A percentile compares a stretch with the other conserved stretches of the same genome.
Conservation (phyloP, 2,113 vertebrate species). For the Aix galericulata region DNA sequence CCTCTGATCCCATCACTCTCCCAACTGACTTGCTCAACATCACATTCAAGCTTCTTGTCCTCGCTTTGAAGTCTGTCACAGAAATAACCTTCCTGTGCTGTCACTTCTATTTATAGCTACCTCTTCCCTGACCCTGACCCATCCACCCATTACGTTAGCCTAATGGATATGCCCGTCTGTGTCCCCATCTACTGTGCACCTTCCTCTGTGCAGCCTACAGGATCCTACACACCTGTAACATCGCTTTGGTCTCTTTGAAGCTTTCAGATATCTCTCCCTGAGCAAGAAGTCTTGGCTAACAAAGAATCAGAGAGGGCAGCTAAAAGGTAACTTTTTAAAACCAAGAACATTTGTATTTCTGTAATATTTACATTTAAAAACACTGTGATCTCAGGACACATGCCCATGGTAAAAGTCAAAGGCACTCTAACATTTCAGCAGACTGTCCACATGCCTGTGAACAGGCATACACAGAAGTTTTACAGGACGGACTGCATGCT, state of each 20-base stretch:
- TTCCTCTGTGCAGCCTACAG: neutral
- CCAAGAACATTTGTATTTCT: neutral
- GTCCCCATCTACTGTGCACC: neutral
- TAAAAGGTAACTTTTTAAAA: neutral
- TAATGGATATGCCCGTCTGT: neutral
- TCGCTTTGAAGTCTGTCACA: neutral
- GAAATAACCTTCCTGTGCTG: neutral
- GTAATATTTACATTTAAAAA: neutral
- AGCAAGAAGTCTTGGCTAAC: neutral
- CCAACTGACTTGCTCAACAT: neutral
- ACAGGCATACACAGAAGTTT: neutral
- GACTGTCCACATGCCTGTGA: neutral
- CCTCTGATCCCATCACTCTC: neutral
- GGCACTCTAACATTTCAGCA: neutral
- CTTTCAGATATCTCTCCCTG: neutral
- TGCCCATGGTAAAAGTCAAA: neutral
- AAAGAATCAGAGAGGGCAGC: neutral
- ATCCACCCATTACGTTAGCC: neutral
- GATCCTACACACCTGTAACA: neutral
- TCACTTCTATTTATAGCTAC: slow-evolving; percentile 15
- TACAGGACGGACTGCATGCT: fast-evolving
- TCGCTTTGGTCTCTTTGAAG: fast-evolving
- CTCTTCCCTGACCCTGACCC: neutral
- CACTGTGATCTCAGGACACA: neutral
- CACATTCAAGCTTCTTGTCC: neutral